Evolutionary conservation across 2,113 vertebrate genomes (phyloP), one percentile per base, ranked within the genome.

Genomic region (Oryctolagus cuniculus): DNA sequence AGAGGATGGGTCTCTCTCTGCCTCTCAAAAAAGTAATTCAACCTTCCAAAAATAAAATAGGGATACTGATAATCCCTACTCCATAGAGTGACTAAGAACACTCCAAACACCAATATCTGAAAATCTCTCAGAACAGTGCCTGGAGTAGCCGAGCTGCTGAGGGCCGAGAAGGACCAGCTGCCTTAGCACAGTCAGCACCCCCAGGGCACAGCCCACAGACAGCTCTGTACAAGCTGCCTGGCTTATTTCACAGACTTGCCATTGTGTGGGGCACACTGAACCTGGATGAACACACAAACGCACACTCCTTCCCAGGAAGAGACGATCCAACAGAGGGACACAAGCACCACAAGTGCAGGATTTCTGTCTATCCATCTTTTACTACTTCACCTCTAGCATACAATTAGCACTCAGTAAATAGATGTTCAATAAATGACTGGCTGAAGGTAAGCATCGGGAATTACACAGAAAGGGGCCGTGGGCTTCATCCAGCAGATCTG

Each of bases 251-350:
- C 19, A 8, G 8, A 38, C 38, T 2, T 31, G 2, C 10, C 2
- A 0, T 0, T 10, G 91, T 1, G 0, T 0, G 0, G 1, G 31
- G 24, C 11, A 69, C 3, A 75, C 5, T 0, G 0, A 29, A 31
- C 69, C 77, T 29, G 2, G 3, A 25, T 0, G 34, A 51, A 55
- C 0, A 1, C 7, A n/a, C n/a, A n/a, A n/a, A n/a, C n/a, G n/a
- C n/a, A n/a, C n/a, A n/a, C n/a, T n/a, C n/a, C n/a, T n/a, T n/a
- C n/a, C 24, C 17, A 6, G 38, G 27, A 36, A 17, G 67, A 61
- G 77, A 22, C 29, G n/a, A 29, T 17, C 0, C 6, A 15, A 19
- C 24, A 44, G 7, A 7, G 44, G 51, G 34, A 25, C 0, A 8
- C 10, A 38, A 2, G 36, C 8, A 21, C 29, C 44, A 5, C 0